Base-by-base conservation (phyloP, 2,797 vertebrate genomes). In the Manis pentadactyla region DNA sequence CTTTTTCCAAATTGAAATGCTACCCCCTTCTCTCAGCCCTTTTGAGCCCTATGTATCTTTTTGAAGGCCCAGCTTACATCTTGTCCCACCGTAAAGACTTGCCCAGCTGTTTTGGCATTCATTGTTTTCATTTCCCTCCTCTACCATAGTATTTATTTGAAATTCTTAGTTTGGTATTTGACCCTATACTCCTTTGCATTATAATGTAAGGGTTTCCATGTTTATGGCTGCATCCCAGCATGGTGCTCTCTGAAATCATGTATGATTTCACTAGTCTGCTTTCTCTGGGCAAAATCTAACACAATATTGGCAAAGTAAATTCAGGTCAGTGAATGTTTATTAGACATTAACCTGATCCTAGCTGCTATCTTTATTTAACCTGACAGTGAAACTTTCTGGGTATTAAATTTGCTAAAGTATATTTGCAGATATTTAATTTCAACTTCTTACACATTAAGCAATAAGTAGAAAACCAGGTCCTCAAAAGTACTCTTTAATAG, bases 331-430 rank as follows among this genome's bases (percentile, higher is more conserved):
- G 27, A 92, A 55, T 93, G 39, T 34, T 93, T 94, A n/a, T 59
- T 90, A 64, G 69, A 27, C 14, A 42, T 90, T n/a, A 71, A 1
- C 12, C 10, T 82, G 49, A 85, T 55, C 27, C 27, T 87, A 53
- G 12, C 7, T 87, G 9, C 8, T 87, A 18, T 86, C 78, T 81
- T 90, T 89, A 49, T 92, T 57, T 92, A 74, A 75, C 42, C 4
- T n/a, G 12, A 74, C 9, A n/a, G 1, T 85, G 19, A 84, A 79
- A 81, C 13, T 75, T 85, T 93, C 9, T 79, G 55, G 25, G 11
- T 82, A 55, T 68, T 66, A 25, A 49, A 82, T 64, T 79, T 77
- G 64, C 73, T 96, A 91, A 90, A 69, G 46, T 79, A 34, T 86
- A 86, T 64, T 53, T 89, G 17, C 2, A 90, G 15, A 49, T 75